Conservation (phyloP, 2,113 vertebrate genomes). For the Cyanistes caeruleus region DNA sequence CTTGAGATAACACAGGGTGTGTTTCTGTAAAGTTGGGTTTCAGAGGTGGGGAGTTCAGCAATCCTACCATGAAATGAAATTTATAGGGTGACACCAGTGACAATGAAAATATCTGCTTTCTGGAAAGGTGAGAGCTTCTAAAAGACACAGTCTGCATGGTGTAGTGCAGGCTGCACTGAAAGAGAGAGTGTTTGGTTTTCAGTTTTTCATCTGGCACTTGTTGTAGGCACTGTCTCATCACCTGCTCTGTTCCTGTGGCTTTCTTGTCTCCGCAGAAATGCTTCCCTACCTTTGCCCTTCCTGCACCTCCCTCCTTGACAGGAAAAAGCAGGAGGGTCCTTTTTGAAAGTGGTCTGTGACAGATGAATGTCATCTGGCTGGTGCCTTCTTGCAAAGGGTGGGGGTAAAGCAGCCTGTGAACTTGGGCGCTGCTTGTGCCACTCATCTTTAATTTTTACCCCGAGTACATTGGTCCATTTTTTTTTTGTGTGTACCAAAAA, state of each 20-base stretch:
- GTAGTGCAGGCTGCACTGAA: neutral
- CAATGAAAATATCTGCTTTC: neutral
- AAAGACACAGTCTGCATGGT: neutral
- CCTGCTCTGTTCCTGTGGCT: neutral
- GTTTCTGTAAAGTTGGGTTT: neutral
- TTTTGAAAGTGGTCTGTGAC: neutral
- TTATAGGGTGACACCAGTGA: neutral
- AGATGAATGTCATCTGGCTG: neutral
- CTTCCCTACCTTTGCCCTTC: neutral
- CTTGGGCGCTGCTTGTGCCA: neutral
- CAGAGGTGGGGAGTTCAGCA: neutral
- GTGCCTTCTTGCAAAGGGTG: neutral
- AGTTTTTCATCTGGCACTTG: neutral
- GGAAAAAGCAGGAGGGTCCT: neutral
- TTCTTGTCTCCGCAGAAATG: neutral
- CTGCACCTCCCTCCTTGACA: neutral
- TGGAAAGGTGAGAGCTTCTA: neutral
- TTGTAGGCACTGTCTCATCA: neutral
- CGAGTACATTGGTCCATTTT: neutral
- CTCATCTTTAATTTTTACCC: fast-evolving
- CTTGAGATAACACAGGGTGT: neutral
- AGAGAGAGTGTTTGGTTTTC: neutral
- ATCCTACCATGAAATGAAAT: neutral
- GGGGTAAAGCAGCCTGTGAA: neutral
- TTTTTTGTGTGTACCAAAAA: neutral